phyloP scores from a whole-genome alignment of 2,888 invertebrate species.

The Eupithecia abbreviata region DNA sequence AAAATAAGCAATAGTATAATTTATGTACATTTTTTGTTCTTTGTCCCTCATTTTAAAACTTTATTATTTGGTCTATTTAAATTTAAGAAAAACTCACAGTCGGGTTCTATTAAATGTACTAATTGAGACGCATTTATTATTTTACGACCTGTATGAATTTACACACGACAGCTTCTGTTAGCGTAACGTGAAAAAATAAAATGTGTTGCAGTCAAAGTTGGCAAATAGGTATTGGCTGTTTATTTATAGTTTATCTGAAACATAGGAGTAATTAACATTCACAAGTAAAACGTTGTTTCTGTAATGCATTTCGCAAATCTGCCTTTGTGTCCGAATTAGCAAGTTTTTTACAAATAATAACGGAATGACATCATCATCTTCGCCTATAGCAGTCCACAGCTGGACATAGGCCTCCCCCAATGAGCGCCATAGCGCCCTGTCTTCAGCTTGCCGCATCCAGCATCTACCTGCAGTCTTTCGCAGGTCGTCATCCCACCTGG shows the following conservation, averaged over 20 bases:
- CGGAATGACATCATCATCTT: neutral
- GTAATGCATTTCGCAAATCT: neutral
- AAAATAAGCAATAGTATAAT: no score
- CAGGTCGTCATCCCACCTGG: no score
- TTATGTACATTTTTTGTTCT: no score
- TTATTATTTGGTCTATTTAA: no score
- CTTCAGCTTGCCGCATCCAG: no score
- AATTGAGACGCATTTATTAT: conserved; percentile 17
- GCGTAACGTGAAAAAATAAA: conserved; percentile 13
- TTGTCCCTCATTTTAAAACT: no score
- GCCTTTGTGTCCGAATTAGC: neutral
- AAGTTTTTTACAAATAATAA: neutral
- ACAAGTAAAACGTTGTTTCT: neutral
- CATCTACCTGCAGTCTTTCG: no score
- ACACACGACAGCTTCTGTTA: conserved; percentile 7
- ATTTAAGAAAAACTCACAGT: no score
- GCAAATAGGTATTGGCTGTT: neutral
- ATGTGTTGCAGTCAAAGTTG: neutral
- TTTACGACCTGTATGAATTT: conserved; percentile 21
- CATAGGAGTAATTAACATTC: neutral
- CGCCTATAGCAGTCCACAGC: no score
- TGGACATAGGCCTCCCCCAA: no score
- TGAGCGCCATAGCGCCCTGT: no score
- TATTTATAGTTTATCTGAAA: neutral
- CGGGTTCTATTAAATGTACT: neutral